These are phyloP conservation scores for Slavum lentiscoides DNA, from an alignment of 2,888 invertebrate genomes.

Conservation along the genomic window DNA sequence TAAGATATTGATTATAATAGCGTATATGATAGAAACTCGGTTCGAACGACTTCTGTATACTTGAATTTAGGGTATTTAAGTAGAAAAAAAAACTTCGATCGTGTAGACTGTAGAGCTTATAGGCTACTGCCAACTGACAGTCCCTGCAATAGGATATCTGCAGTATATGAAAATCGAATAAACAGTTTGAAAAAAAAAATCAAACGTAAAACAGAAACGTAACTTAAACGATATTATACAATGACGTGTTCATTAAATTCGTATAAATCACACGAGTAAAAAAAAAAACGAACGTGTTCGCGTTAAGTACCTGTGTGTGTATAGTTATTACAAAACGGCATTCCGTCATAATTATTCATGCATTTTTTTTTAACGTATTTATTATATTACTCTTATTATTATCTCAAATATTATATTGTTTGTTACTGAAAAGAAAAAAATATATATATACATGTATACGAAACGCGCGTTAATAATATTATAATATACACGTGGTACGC, in stretches of 20 bases:
- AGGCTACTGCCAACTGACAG: too few relatives aligned
- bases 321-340: neutral
- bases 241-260: neutral
- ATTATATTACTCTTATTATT: constrained; percentile 16
- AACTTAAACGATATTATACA: neutral
- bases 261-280: neutral
- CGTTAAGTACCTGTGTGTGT: neutral
- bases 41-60: too few relatives aligned
- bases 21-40: too few relatives aligned
- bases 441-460: neutral
- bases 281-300: neutral
- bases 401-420: constrained; percentile 20
- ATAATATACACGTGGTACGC: neutral
- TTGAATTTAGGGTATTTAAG: too few relatives aligned
- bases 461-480: constrained; percentile 21
- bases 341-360: constrained; percentile 28
- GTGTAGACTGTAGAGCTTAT: too few relatives aligned
- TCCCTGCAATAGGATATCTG: too few relatives aligned
- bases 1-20: too few relatives aligned
- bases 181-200: too few relatives aligned
- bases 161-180: too few relatives aligned
- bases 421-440: neutral
- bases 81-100: too few relatives aligned
- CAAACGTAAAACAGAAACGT: neutral
- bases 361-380: neutral